Evolutionary conservation across 2,113 vertebrate genomes (phyloP), one percentile per base, ranked within the genome.

Genomic region (Emydura subglobosa): DNA sequence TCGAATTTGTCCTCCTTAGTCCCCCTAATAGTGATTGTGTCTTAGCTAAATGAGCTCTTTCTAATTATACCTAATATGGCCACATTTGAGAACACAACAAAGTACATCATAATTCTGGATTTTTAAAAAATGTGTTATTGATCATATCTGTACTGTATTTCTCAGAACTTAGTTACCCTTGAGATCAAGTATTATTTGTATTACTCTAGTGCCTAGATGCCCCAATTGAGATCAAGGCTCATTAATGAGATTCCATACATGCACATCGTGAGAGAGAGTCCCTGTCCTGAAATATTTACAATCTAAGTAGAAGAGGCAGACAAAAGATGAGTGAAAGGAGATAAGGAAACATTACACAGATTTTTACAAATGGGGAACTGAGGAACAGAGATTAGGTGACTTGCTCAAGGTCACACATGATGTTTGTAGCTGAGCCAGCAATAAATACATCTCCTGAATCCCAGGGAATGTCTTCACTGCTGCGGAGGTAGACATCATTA

Each of bases 321-420:
- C n/a, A 74, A 76, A 76, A 44, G 22, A 21, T 5, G 22, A 44
- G 61, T 5, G 1, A 79, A 81, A 91, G 89, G 3, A 31, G 22
- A 76, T 44, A 44, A 68, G 61, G 61, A 68, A 68, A 5, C 25
- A 44, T 44, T 76, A 76, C 2, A 2, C 1, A 24, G 0, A 0
- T 44, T 78, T 51, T 85, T 17, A 1, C 50, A 83, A 78, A 76
- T 89, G 10, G 85, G 13, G 87, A 80, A 2, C 5, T 13, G 25
- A 91, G 6, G 54, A 44, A 82, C 6, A 79, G 14, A 87, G 44
- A 22, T 19, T 49, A 87, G 51, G 3, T 44, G 11, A 87, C 39
- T 50, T 54, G 59, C 3, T 1, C 83, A 49, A 89, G 83, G 82
- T 88, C 39, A 86, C 47, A 86, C 49, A 78, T 6, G 42, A 7